Evolutionary conservation across 2,797 vertebrate species (phyloP).

Genomic region (Perodicticus potto): DNA sequence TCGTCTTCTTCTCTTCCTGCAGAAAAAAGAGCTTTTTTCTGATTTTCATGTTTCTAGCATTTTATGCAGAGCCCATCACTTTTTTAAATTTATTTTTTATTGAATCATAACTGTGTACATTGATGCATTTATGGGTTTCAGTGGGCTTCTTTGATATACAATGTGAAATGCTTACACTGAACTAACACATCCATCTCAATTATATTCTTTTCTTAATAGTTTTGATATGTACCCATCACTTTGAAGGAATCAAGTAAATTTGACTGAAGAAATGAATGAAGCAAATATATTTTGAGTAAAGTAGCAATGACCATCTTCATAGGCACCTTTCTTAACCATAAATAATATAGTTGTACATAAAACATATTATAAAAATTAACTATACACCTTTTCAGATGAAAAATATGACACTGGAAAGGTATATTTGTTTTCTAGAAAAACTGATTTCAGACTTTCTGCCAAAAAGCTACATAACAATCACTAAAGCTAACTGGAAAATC

Average conservation of each 20-base stretch:
- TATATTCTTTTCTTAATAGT: too few species aligned
- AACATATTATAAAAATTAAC: constrained; percentile 52
- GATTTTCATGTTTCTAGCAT: background rate
- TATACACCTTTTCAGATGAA: background rate
- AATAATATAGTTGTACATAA: background rate
- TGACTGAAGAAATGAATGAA: background rate
- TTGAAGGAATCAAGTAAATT: background rate
- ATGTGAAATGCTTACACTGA: too few species aligned
- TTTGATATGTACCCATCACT: background rate
- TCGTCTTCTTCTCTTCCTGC: background rate
- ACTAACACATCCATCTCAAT: too few species aligned
- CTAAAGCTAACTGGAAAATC: background rate
- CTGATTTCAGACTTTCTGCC: background rate
- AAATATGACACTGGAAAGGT: background rate
- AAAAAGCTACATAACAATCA: background rate
- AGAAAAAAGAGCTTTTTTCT: background rate
- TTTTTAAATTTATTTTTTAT: background rate
- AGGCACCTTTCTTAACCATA: background rate
- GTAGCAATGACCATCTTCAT: background rate
- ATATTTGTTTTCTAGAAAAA: background rate
- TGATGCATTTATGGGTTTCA: too few species aligned
- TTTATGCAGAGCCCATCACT: background rate
- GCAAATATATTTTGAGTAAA: constrained; percentile 33
- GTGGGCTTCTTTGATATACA: too few species aligned
- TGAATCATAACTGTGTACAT: too few species aligned